Evolutionary conservation across 2,113 vertebrate genomes (phyloP).

Genomic region (Sialia sialis): DNA sequence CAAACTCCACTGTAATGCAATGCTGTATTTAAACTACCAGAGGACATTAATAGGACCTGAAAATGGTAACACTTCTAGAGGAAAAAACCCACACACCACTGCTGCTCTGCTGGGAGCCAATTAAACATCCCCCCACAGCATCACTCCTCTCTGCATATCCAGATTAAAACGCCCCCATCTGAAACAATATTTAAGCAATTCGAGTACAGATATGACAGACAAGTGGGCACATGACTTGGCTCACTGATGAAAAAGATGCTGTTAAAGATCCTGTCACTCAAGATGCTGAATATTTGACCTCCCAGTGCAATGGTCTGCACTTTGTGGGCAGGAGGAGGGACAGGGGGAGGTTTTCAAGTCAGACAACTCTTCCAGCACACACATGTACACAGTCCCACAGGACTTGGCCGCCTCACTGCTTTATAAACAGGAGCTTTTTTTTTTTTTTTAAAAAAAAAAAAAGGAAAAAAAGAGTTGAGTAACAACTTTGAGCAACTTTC

Average conservation of each 20-base stretch:
- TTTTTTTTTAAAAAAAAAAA: no score
- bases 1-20: conserved; percentile 20
- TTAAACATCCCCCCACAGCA: conserved; percentile 62
- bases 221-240: neutral
- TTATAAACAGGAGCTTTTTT: neutral
- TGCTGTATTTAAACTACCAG: conserved; percentile 66
- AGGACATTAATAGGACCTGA: conserved; percentile 67
- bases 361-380: neutral
- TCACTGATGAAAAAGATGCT: conserved; percentile 36
- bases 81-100: conserved; percentile 16
- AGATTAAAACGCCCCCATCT: conserved; percentile 58
- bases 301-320: neutral
- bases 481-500: neutral
- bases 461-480: neutral
- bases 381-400: neutral
- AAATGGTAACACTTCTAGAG: conserved; percentile 57
- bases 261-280: conserved; percentile 20
- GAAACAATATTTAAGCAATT: conserved; percentile 60
- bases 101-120: conserved; percentile 73
- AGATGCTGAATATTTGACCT: neutral
- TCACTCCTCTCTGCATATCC: conserved; percentile 41
- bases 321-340: neutral
- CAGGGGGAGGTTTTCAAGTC: neutral
- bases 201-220: conserved; percentile 45
- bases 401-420: neutral